Evolutionary conservation across 2,888 invertebrate species (phyloP).

Genomic region (Cheiracanthium punctorium): DNA sequence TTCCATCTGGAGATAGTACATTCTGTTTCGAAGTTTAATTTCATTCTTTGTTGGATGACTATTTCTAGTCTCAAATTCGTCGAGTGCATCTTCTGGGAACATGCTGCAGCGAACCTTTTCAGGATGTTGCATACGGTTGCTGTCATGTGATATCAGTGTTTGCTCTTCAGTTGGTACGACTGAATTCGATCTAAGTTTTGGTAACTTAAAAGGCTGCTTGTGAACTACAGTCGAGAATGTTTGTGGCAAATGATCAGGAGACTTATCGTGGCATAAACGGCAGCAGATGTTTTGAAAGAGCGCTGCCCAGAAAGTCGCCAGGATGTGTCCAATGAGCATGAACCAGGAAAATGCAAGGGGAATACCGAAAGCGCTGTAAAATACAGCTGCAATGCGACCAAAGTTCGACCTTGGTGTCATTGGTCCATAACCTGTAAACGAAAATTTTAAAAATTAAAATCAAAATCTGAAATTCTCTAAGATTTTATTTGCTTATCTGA

Average conservation of each 20-base stretch:
- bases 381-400: constrained; percentile 35
- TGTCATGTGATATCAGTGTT: background rate
- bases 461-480: no score
- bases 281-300: constrained; percentile 45
- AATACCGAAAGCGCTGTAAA: constrained; percentile 43
- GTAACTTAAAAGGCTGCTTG: background rate
- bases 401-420: constrained; percentile 48
- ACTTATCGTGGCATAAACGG: background rate
- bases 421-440: constrained; percentile 47
- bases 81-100: background rate
- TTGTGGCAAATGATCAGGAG: background rate
- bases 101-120: background rate
- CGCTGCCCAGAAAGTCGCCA: constrained; percentile 37
- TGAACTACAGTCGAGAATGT: background rate
- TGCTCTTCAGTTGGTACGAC: constrained; percentile 11
- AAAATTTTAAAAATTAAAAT: no score
- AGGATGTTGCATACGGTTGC: no score
- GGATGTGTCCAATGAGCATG: constrained; percentile 20
- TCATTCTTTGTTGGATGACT: no score
- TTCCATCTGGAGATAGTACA: background rate
- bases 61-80: background rate
- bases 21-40: background rate
- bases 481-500: no score
- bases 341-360: constrained; percentile 49
- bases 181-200: constrained; percentile 25